phyloP scores from a whole-genome alignment of 2,797 vertebrate genomes.

The Sebastolobus alascanus region DNA sequence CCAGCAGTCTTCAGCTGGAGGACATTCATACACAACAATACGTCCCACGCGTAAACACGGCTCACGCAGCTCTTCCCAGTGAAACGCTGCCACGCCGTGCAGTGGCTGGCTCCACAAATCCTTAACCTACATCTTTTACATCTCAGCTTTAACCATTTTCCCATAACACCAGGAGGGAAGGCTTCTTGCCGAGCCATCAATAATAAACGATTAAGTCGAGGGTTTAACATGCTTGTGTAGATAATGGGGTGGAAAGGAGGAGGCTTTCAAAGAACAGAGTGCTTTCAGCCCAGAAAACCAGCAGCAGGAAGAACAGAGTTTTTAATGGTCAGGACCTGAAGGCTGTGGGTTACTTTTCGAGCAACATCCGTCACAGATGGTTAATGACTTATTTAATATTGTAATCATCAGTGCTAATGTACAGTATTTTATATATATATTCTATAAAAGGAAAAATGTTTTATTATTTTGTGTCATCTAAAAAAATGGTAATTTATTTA shows the following conservation, averaged over 20 bases:
- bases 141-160: conserved; percentile 58
- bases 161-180: conserved; percentile 45
- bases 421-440: neutral
- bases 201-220: conserved; percentile 73
- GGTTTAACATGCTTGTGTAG: conserved; percentile 70
- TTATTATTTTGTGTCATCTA: neutral
- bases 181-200: conserved; percentile 69
- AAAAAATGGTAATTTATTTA: neutral
- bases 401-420: neutral
- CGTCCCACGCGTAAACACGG: neutral
- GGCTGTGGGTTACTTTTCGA: conserved; percentile 17
- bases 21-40: conserved; percentile 13
- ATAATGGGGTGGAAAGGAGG: conserved; percentile 68
- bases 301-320: conserved; percentile 32
- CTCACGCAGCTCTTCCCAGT: conserved; percentile 2
- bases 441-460: neutral
- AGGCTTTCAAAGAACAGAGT: conserved; percentile 70
- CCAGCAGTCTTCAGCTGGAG: neutral
- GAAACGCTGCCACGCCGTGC: neutral
- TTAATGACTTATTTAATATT: conserved; percentile 11
- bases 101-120: conserved; percentile 24
- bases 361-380: neutral
- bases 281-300: conserved; percentile 71
- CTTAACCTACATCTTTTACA: conserved; percentile 61
- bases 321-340: conserved; percentile 47